Evolutionary conservation across 2,888 invertebrate species (phyloP).

Genomic region (Idaea aversata): DNA sequence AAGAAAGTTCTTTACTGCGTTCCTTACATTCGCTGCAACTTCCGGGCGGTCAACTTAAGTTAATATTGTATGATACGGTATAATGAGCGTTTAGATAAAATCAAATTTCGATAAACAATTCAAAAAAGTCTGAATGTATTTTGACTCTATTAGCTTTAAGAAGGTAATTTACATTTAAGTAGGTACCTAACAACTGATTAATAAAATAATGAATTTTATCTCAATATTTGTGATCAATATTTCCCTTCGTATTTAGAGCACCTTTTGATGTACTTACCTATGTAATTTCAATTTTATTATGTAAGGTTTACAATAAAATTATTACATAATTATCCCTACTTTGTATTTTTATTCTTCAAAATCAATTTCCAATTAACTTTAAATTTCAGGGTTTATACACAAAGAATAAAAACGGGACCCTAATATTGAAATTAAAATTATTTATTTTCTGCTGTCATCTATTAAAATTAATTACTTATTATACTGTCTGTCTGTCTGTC

Average conservation of each 20-base stretch:
- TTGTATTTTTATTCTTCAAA: neutral
- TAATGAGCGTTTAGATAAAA: neutral
- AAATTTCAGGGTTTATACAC: no score
- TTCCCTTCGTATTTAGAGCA: slow-evolving; percentile 26
- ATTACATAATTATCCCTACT: slow-evolving; percentile 20
- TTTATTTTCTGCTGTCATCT: no score
- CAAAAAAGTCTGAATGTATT: slow-evolving; percentile 27
- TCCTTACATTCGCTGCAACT: neutral
- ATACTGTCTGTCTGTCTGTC: no score
- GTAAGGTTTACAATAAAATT: slow-evolving; percentile 22
- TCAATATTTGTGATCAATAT: slow-evolving; percentile 11
- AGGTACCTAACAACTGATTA: slow-evolving; percentile 16
- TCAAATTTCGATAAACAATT: neutral
- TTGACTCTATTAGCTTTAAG: slow-evolving; percentile 23
- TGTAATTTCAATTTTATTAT: slow-evolving; percentile 21
- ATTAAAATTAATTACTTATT: no score
- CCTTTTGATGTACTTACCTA: slow-evolving; percentile 26
- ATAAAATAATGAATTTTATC: slow-evolving; percentile 2
- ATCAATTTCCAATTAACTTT: no score
- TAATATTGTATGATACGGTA: neutral
- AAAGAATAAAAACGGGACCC: no score
- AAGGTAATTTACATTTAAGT: slow-evolving; percentile 17
- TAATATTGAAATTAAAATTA: no score
- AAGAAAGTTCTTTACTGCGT: no score
- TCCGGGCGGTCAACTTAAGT: neutral